Evolutionary conservation across 2,797 vertebrate genomes (phyloP), one percentile per base, ranked within the genome.

Genomic region (Gallinago stenura): DNA sequence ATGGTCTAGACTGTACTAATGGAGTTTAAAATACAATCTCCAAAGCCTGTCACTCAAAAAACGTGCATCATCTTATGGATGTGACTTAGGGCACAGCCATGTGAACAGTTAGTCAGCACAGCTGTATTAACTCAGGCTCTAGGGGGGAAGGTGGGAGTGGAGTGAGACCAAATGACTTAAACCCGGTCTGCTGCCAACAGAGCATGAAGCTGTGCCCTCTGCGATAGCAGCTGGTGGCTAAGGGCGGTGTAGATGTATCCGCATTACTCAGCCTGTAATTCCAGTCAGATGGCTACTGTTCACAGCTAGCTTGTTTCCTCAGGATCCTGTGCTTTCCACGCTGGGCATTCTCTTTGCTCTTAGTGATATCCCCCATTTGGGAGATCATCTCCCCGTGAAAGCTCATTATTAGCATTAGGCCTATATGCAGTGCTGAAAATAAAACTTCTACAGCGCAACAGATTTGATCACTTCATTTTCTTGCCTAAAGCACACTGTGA

Each of bases 401-500:
- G n/a, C 58, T 95, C 79, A 19, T 2, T n/a, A 51, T 50, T 71
- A 37, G 8, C 37, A 24, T 48, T 61, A 86, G 37, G 82, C 35
- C 41, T 30, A 7, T 9, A 31, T 10, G 48, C 1, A 0, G 75
- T 53, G 78, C 87, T 72, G 76, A 68, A 95, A 94, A 65, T 68
- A 80, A 94, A 89, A 82, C 66, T 41, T 48, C 83, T 56, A 30
- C 69, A 90, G 91, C 66, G 50, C 77, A 88, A 56, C 82, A 93
- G 66, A 80, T 90, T 22, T 12, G 33, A 90, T 79, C n/a, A 7
- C 50, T 91, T 83, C 6, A 24, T 56, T 72, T 89, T 61, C 70
- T 87, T 61, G 87, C 86, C 80, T 95, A 35, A 87, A 88, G 91
- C 66, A 88, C 57, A 21, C 60, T 87, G 62, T 89, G 83, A 79